Base-by-base conservation (phyloP, 2,797 vertebrate genomes). In the Peromyscus nudipes region DNA sequence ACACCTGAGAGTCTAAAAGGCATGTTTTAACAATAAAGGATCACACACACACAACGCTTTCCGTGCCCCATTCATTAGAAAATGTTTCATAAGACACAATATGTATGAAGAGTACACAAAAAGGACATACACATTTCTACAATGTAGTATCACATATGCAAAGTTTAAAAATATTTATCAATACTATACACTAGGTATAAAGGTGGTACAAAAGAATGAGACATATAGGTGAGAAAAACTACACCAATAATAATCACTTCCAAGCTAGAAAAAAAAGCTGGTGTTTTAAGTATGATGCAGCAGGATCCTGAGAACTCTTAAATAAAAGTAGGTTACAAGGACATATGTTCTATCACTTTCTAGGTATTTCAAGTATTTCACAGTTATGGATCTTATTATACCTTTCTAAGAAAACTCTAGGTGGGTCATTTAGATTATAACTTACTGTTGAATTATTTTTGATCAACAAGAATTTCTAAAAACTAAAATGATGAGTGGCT, bases 1-100 rank as follows among this genome's bases (percentile, higher is more conserved):
- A 85, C 34, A 96, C 93, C 55, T 40, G 87, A 57, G 21, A 93
- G 89, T 94, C 49, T 76, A 62, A 27, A 96, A 96, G 43, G 85
- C 11, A 87, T 11, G 55, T 49, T 64, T 19, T 27, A 82, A 65
- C 17, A 84, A 75, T 0, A 89, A 85, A 95, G 67, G 52, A 40
- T 69, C 67, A 88, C 31, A 17, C 13, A 89, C 16, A 57, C 13
- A 52, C 49, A 95, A 67, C 8, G 69, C 69, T 94, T 57, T 40
- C 40, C 17, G 76, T 12, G 46, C 2, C 62, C 31, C 25, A 52
- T 43, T 84, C 21, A 62, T 91, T 75, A 81, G 14, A 92, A 95
- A 89, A 88, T 43, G 49, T 52, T 92, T 65, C 16, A 23, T 37
- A 55, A 89, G 29, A 89, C 12, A 79, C 13, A 69, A 17, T 34